Percentiles rank a stretch among this genome's conserved stretches.
These are phyloP conservation scores for Agrotis ipsilon DNA, from an alignment of 2,888 invertebrate species.

Conservation along the genomic window DNA sequence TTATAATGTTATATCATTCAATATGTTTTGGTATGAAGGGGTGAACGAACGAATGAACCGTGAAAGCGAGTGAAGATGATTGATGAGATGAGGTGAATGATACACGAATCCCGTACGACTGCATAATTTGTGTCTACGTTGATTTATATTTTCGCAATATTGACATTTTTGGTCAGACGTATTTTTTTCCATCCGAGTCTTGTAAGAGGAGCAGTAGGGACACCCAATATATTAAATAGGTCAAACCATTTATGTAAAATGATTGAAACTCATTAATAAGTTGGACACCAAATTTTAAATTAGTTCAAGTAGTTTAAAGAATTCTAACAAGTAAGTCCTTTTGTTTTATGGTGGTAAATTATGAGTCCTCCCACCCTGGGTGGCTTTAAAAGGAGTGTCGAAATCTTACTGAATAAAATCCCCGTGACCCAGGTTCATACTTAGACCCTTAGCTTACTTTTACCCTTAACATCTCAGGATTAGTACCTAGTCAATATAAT, in stretches of 20 bases:
- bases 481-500: too few species aligned
- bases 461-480: too few species aligned
- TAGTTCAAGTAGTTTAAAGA: too few species aligned
- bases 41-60: constrained; percentile 56
- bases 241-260: not conserved
- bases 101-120: constrained; percentile 51
- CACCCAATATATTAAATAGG: not conserved
- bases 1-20: constrained; percentile 32
- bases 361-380: too few species aligned
- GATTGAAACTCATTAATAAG: too few species aligned
- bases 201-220: not conserved
- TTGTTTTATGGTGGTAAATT: too few species aligned
- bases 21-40: constrained; percentile 35
- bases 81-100: constrained; percentile 58
- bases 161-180: constrained; percentile 12
- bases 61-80: constrained; percentile 53
- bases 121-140: constrained; percentile 54
- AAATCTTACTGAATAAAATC: too few species aligned
- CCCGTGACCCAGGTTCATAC: too few species aligned
- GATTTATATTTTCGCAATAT: constrained; percentile 33
- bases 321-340: too few species aligned
- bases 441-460: too few species aligned
- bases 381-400: too few species aligned
- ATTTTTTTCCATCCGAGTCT: not conserved
- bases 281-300: not conserved